Percentiles rank a stretch among this genome's conserved stretches.
Evolutionary conservation across 2,113 vertebrate genomes (phyloP).

Genomic region (Loxodonta africana): DNA sequence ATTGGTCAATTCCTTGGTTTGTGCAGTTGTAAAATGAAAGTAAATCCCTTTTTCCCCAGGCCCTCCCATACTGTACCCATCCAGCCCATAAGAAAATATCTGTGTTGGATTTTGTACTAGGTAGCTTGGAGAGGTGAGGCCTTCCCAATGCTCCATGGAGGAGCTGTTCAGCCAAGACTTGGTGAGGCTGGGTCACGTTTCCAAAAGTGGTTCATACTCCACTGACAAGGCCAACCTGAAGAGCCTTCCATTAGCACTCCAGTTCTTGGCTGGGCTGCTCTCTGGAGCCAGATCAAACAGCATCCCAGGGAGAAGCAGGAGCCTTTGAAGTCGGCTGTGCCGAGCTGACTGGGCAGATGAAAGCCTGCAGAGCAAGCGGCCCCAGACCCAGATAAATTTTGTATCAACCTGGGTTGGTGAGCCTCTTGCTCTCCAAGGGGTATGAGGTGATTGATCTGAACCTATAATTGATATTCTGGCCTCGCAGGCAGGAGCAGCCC

Average conservation of each 20-base stretch:
- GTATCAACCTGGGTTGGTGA: slow-evolving; percentile 69
- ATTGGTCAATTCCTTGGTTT: neutral
- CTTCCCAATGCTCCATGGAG: neutral
- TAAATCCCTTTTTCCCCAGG: neutral
- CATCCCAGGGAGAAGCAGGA: slow-evolving; percentile 69
- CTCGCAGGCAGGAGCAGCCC: slow-evolving; percentile 71
- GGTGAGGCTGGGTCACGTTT: slow-evolving; percentile 52
- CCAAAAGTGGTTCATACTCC: slow-evolving; percentile 69
- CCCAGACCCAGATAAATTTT: slow-evolving; percentile 80
- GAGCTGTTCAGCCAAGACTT: slow-evolving; percentile 32
- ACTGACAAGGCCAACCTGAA: slow-evolving; percentile 43
- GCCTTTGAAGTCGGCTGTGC: slow-evolving; percentile 74
- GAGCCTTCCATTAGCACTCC: slow-evolving; percentile 58
- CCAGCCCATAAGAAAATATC: neutral
- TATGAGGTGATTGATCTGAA: slow-evolving; percentile 77
- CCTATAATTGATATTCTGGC: slow-evolving; percentile 73
- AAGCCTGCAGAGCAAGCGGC: slow-evolving; percentile 67
- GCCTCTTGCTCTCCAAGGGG: slow-evolving; percentile 76
- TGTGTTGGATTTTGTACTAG: neutral
- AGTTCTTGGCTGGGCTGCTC: slow-evolving; percentile 66
- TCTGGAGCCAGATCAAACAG: slow-evolving; percentile 82
- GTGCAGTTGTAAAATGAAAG: neutral
- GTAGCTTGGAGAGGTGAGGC: neutral
- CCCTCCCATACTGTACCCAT: neutral
- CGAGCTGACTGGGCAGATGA: slow-evolving; percentile 73